Evolutionary conservation across 2,888 invertebrate genomes (phyloP), one percentile per base, ranked within the genome.

Genomic region (Bimastos eiseni): DNA sequence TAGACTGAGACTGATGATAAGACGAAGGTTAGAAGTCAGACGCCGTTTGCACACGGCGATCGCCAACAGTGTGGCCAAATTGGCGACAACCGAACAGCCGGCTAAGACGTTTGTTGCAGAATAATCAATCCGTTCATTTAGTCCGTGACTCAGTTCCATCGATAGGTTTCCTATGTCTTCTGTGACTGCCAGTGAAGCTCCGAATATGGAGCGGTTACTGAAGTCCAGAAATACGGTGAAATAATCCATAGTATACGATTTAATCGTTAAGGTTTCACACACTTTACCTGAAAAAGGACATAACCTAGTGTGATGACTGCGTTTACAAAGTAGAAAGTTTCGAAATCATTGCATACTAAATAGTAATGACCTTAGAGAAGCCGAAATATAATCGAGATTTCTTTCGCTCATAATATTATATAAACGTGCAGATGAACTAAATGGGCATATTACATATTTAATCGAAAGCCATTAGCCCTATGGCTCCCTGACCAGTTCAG

Each of bases 1-100:
- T 38, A 90, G 83, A 41, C 91, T 91, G 24, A 92, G 90, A 70
- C 92, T 92, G 37, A 90, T 89, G 41, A 92, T 91, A 8, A 92
- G 89, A 13, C 91, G 70, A 24, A 91, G 91, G 83, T 92, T 92
- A 86, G 92, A 91, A 30, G 92, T 90, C 24, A 92, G 89, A 30
- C 89, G 49, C 11, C 84, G 17, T 6, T 90, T 36, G 44, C 89
- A 83, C n/a, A 88, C 36, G 21, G 83, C 36, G 33, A 91, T 91
- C 30, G 91, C 91, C 0, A 90, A n/a, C 36, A 91, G 91, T 8
- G 91, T 90, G 2, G 83, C 41, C 8, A 90, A 15, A 55, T 91
- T 91, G 44, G 91, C 91, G 19, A 91, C 88, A n/a, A 91, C 36
- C n/a, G 90, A 90, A 6, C 83, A 17, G 11, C 33, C 83, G 41